Conservation (phyloP, 1,140 invertebrate genomes). For the Euura saliciscinereae region DNA sequence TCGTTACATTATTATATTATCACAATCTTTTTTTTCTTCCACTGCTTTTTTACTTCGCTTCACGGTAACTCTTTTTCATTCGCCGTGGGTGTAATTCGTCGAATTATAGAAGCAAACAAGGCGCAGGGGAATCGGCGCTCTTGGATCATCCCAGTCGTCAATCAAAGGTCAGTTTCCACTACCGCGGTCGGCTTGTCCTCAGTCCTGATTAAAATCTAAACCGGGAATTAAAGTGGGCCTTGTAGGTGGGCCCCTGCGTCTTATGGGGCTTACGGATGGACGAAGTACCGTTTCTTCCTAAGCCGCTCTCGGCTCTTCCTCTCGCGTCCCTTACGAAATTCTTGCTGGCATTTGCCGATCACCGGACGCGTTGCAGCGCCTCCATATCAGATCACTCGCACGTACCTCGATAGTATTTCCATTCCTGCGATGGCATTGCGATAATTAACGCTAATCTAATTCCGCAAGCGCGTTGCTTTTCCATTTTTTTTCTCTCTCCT, state of each 20-base stretch:
- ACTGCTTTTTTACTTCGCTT: neutral
- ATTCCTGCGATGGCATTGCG: too few relatives aligned
- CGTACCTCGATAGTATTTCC: too few relatives aligned
- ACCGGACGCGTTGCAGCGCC: too few relatives aligned
- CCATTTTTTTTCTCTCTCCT: neutral
- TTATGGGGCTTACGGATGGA: constrained; percentile 2
- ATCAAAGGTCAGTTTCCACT: constrained; percentile 5
- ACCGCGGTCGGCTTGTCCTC: neutral
- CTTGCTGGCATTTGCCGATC: neutral
- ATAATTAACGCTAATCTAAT: too few relatives aligned
- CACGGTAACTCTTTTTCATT: neutral
- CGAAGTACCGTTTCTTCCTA: constrained; percentile 3
- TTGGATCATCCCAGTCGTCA: neutral
- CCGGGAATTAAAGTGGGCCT: neutral
- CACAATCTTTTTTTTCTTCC: neutral
- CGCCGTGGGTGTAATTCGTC: neutral
- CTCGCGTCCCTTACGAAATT: neutral
- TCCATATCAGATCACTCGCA: too few relatives aligned
- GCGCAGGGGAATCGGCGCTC: neutral
- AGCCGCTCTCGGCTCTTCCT: neutral
- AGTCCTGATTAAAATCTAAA: constrained; percentile 1
- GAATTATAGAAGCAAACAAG: constrained; percentile 3
- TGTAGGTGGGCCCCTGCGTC: neutral
- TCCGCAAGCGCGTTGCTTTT: neutral
- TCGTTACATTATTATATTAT: neutral